These are phyloP conservation scores for Burhinus oedicnemus DNA, from an alignment of 2,113 vertebrate genomes.

Conservation along the genomic window DNA sequence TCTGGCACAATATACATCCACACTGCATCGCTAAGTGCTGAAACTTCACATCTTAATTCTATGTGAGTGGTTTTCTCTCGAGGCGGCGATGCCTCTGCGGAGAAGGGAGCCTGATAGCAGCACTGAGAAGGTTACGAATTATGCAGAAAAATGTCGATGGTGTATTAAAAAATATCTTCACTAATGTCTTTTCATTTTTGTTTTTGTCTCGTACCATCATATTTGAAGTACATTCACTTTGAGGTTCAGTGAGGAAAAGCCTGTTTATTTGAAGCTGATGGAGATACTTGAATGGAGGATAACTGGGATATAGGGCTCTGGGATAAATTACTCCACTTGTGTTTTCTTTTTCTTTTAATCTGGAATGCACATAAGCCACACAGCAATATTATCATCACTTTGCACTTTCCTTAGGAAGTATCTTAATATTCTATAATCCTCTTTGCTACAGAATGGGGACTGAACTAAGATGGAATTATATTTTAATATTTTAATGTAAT, in stretches of 20 bases:
- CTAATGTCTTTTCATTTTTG: slow-evolving; percentile 18
- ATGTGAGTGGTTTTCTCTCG: slow-evolving; percentile 73
- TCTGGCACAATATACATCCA: slow-evolving; percentile 60
- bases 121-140: slow-evolving; percentile 32
- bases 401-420: slow-evolving; percentile 64
- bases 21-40: slow-evolving; percentile 57
- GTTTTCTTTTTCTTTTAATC: slow-evolving; percentile 54
- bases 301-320: slow-evolving; percentile 40
- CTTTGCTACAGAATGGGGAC: slow-evolving; percentile 67
- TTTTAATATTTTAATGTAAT: slow-evolving; percentile 80
- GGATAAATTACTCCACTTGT: slow-evolving; percentile 62
- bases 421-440: slow-evolving; percentile 75
- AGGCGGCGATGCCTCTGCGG: slow-evolving; percentile 48
- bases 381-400: slow-evolving; percentile 64
- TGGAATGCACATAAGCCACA: slow-evolving; percentile 43
- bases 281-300: slow-evolving; percentile 52
- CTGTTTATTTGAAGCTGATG: slow-evolving; percentile 27
- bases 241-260: slow-evolving; percentile 5
- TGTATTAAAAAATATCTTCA: slow-evolving; percentile 56
- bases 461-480: slow-evolving; percentile 73
- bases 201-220: background rate
- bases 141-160: slow-evolving; percentile 38
- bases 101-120: slow-evolving; percentile 28
- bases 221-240: slow-evolving; percentile 16
- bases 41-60: slow-evolving; percentile 75